A percentile compares a stretch with the other conserved stretches of the same genome.
Conservation (phyloP, 2,113 vertebrate species). For the Galeopterus variegatus region DNA sequence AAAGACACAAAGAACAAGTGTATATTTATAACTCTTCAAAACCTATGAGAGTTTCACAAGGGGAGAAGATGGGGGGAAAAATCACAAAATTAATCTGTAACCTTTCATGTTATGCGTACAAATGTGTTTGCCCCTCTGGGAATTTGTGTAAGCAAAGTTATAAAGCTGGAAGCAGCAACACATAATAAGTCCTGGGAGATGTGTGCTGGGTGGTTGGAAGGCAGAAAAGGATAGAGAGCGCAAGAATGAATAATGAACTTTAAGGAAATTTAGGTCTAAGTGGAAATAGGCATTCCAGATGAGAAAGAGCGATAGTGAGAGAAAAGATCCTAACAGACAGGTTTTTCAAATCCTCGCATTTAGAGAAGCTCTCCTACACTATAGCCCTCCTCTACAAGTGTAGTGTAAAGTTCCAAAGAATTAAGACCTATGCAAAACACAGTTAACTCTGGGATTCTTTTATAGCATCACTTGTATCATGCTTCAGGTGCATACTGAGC, state of each 20-base stretch:
- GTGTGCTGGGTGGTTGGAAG: not conserved
- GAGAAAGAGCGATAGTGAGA: conserved; percentile 1
- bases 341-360: not conserved
- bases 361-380: not conserved
- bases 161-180: not conserved
- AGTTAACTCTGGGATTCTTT: not conserved
- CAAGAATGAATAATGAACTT: not conserved
- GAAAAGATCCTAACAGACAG: not conserved
- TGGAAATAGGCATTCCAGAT: conserved; percentile 13
- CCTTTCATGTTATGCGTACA: not conserved
- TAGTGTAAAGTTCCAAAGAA: not conserved
- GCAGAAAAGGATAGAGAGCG: not conserved
- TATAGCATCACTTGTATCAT: not conserved
- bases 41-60: conserved; percentile 47
- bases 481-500: not conserved
- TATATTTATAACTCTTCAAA: conserved; percentile 54
- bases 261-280: conserved; percentile 38
- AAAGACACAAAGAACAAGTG: conserved; percentile 48
- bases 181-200: not conserved
- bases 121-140: conserved; percentile 35
- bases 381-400: not conserved
- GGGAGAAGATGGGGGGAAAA: not conserved
- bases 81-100: not conserved
- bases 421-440: not conserved
- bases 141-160: conserved; percentile 29